Evolutionary conservation across 2,888 invertebrate genomes (phyloP).

Genomic region (Empis stercorea): DNA sequence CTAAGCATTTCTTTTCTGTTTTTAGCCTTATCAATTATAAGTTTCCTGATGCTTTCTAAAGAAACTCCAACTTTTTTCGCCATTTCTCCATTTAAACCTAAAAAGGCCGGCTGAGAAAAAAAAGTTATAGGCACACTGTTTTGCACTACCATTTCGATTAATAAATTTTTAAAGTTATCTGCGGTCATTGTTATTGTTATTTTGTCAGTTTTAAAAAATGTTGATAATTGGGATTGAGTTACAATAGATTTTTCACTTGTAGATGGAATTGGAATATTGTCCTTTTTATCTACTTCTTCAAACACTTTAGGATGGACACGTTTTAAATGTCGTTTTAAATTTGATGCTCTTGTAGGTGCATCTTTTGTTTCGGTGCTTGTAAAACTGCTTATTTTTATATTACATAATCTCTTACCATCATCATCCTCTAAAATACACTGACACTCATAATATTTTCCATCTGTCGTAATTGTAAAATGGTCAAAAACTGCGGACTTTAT

Average conservation of each 20-base stretch:
- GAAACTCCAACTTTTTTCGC: no score
- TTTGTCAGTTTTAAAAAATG: background rate
- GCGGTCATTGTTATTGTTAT: background rate
- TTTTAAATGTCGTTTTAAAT: background rate
- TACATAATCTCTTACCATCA: background rate
- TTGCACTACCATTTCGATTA: background rate
- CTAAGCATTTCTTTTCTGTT: no score
- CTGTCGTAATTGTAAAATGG: background rate
- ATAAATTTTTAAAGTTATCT: background rate
- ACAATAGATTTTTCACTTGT: background rate
- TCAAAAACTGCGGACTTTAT: background rate
- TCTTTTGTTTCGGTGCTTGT: background rate
- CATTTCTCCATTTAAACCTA: no score
- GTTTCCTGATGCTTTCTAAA: no score
- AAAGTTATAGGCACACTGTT: background rate
- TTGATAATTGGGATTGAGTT: background rate
- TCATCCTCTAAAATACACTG: background rate
- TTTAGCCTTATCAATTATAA: no score
- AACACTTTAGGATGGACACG: background rate
- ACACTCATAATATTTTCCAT: background rate
- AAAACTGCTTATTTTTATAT: background rate
- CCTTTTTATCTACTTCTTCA: background rate
- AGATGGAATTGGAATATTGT: background rate
- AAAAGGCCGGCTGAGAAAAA: background rate
- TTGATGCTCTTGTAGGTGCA: background rate